Conservation (phyloP, 35 echinoderm and acorn worm genomes). For the Lytechinus pictus region DNA sequence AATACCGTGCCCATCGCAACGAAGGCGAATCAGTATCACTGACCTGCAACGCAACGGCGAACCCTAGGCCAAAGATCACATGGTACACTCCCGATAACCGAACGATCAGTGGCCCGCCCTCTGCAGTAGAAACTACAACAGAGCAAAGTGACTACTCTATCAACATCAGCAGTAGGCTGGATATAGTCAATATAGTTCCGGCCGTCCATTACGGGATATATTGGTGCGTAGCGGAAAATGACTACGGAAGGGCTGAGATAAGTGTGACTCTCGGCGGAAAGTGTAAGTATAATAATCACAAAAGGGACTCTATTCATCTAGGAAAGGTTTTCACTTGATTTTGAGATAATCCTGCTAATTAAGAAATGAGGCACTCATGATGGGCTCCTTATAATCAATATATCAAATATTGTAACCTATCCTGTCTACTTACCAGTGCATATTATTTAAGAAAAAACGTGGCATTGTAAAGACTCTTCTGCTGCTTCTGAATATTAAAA, state of each 20-base stretch:
- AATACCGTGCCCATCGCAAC: constrained; percentile 7
- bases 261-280: neutral
- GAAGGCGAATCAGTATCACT: neutral
- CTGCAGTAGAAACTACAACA: neutral
- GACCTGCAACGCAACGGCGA: neutral
- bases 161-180: neutral
- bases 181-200: constrained; percentile 40
- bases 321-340: too few relatives aligned
- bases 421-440: too few relatives aligned
- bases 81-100: constrained; percentile 38
- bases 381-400: too few relatives aligned
- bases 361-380: too few relatives aligned
- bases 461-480: too few relatives aligned
- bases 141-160: neutral
- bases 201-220: constrained; percentile 1
- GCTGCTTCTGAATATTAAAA: too few relatives aligned
- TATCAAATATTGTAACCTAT: too few relatives aligned
- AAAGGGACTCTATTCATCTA: too few relatives aligned
- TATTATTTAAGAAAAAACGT: too few relatives aligned
- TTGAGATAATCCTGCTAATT: too few relatives aligned
- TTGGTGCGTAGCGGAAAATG: neutral
- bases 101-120: neutral
- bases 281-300: neutral
- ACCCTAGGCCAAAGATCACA: constrained; percentile 28
- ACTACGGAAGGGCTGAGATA: neutral